Evolutionary conservation across 2,888 invertebrate species (phyloP), one percentile per base, ranked within the genome.

Genomic region (Trilocha varians): DNA sequence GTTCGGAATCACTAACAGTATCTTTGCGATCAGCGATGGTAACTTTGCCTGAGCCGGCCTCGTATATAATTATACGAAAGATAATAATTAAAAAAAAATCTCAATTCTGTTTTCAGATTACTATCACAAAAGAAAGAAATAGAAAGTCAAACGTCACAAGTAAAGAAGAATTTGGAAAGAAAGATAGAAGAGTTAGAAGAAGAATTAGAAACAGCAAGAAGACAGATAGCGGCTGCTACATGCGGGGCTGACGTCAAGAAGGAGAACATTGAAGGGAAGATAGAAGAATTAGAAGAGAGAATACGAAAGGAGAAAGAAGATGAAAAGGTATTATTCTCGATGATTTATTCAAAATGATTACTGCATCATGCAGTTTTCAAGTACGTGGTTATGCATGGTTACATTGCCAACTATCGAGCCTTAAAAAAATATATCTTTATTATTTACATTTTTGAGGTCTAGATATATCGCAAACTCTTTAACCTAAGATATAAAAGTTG

Each of bases 111-210:
- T 65, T 55, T n/a, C 54, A 84, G 84, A 43, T 59, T 83, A 46
- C 40, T 78, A 55, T 41, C 55, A 43, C 84, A 84, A 44, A 82
- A 74, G 60, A 66, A 57, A 39, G 43, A 66, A 34, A 59, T 84
- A 47, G 70, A 78, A 58, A 40, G 51, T 0, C 62, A 76, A 44
- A 59, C 74, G 11, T 39, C 43, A 11, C 42, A 61, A 25, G 46
- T 69, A 3, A 71, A 57, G 40, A 54, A 43, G 13, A 54, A 46
- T 1, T 50, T 84, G 9, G 66, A 78, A 43, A 44, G 33, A 3
- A 76, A 52, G 48, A 65, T 84, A 5, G 60, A 56, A 32, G 48
- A 62, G 9, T 47, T 83, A 13, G 71, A 80, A 49, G 70, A 71
- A 38, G 76, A 85, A 46, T 41, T 83, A 38, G 73, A 73, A 11